Evolutionary conservation across 2,888 invertebrate genomes (phyloP), one percentile per base, ranked within the genome.

Genomic region (Agrochola lota): DNA sequence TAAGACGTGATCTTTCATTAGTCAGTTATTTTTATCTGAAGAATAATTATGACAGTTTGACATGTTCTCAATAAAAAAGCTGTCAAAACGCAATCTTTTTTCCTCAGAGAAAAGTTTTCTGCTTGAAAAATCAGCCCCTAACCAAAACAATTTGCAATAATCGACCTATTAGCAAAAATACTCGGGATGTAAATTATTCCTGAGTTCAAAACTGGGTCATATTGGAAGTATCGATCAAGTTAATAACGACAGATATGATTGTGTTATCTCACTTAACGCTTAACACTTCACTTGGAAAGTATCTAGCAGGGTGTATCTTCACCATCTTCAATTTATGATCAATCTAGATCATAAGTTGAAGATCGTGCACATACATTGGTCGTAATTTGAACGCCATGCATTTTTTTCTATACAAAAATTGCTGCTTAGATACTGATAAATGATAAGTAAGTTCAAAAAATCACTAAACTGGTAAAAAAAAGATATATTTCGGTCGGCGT

Each of bases 141-240:
- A 52, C 20, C 20, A 17, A 62, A 72, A 59, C 15, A 8, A 8
- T 46, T n/a, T 20, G 15, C 30, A 62, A 60, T 55, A 26, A 55
- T 52, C 5, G 20, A 2, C 30, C 15, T 26, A 17, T n/a, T 49
- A 35, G 4, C 26, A n/a, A 60, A 26, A 26, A 12, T 46, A 77
- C 23, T 52, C 0, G 6, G 20, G n/a, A 63, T 57, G 30, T 35
- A 40, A 52, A 66, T 59, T 66, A 9, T 46, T 60, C 7, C 23
- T 0, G 26, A 64, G 59, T 59, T 60, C 57, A 4, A 23, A 81
- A 43, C 74, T 81, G 43, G 81, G 78, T 81, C 73, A 30, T 52
- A 73, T 81, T 59, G 26, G 49, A 23, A 40, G 11, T 43, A 49
- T 74, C 35, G 66, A 81, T 81, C 60, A 66, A 59, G 71, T 46